These are phyloP conservation scores for Catostomus latipinnis DNA, from an alignment of 2,797 vertebrate species.

Conservation along the genomic window DNA sequence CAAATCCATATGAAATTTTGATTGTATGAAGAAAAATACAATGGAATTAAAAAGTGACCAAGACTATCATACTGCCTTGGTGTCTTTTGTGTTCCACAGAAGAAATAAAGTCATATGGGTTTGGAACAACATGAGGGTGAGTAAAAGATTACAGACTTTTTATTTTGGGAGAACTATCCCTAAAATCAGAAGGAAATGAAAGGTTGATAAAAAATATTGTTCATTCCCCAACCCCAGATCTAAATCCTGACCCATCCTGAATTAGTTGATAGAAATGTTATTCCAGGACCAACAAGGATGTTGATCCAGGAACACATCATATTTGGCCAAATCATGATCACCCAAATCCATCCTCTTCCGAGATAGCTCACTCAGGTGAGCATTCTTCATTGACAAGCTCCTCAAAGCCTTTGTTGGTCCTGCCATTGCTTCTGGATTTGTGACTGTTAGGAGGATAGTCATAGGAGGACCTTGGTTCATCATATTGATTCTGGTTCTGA, in stretches of 20 bases:
- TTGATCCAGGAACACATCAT: not conserved
- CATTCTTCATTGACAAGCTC: constrained; percentile 82
- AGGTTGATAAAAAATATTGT: too few species aligned
- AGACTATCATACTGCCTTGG: too few species aligned
- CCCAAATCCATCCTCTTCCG: constrained; percentile 64
- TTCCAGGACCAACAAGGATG: not conserved
- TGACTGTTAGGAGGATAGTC: not conserved
- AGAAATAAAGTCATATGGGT: too few species aligned
- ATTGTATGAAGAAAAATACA: too few species aligned
- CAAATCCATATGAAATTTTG: too few species aligned
- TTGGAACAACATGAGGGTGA: too few species aligned
- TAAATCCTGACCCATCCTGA: too few species aligned
- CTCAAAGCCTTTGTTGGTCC: constrained; percentile 70
- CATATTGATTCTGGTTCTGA: constrained; percentile 72
- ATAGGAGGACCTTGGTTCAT: constrained; percentile 21
- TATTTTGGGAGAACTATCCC: too few species aligned
- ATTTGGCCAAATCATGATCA: constrained; percentile 3
- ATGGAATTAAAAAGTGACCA: too few species aligned
- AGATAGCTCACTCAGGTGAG: constrained; percentile 73
- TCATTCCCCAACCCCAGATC: too few species aligned
- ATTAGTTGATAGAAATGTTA: not conserved
- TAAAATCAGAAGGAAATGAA: not conserved
- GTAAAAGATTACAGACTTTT: too few species aligned
- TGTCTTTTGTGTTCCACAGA: too few species aligned
- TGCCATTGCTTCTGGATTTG: constrained; percentile 41